phyloP scores from a whole-genome alignment of 2,888 invertebrate genomes.

The Pomacea canaliculata region DNA sequence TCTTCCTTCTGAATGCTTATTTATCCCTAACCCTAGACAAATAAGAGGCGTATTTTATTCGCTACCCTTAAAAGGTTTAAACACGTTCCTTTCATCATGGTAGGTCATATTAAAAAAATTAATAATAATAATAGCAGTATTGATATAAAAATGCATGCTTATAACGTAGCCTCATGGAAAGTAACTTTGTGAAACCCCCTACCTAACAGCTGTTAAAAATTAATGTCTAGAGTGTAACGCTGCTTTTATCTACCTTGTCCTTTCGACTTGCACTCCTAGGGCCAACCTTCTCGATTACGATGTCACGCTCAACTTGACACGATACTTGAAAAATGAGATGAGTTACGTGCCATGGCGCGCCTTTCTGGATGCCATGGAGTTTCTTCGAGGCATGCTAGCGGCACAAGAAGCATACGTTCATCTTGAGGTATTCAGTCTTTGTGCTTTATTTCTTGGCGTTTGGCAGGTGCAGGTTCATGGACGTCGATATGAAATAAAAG shows the following conservation, averaged over 20 bases:
- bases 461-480: not conserved
- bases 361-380: conserved; percentile 62
- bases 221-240: not conserved
- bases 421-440: conserved; percentile 51
- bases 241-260: not conserved
- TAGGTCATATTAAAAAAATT: no score
- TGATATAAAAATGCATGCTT: no score
- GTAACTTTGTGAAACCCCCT: no score
- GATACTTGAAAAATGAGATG: conserved; percentile 63
- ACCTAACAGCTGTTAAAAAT: no score
- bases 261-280: conserved; percentile 37
- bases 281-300: conserved; percentile 63
- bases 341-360: conserved; percentile 68
- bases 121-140: no score
- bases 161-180: no score
- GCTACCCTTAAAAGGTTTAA: no score
- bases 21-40: not conserved
- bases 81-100: no score
- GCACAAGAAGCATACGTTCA: conserved; percentile 62
- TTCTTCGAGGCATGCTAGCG: conserved; percentile 64
- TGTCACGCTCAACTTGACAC: conserved; percentile 65
- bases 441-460: not conserved
- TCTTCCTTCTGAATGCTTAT: not conserved
- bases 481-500: not conserved
- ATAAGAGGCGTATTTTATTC: no score